A percentile compares a stretch with the other conserved stretches of the same genome.
Conservation (phyloP, 2,888 invertebrate genomes). For the Leucophora obtusa region DNA sequence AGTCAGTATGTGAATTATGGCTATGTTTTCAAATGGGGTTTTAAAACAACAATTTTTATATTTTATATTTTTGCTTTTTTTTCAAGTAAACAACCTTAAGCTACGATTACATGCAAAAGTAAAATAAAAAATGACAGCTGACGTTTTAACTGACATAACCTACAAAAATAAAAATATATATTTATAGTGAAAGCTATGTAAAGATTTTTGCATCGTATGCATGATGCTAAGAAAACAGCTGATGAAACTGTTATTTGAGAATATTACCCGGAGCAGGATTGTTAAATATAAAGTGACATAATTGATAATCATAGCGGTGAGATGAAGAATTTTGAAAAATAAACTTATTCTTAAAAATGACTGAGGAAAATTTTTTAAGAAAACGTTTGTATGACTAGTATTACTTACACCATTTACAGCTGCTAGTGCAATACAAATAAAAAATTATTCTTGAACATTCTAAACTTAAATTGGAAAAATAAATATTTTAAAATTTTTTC, state of each 20-base stretch:
- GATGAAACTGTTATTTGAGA: not conserved
- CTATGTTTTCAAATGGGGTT: not conserved
- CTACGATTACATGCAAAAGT: not conserved
- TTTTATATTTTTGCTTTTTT: not conserved
- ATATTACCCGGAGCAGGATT: not conserved
- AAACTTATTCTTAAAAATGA: not conserved
- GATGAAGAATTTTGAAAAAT: not conserved
- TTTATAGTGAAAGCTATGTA: conserved; percentile 11
- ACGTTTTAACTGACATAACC: conserved; percentile 35
- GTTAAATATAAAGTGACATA: not conserved
- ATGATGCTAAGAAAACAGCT: conserved; percentile 2
- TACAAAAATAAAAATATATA: not conserved
- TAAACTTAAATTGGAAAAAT: too few relatives aligned
- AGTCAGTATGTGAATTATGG: not conserved
- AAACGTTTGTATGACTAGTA: too few relatives aligned
- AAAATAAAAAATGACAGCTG: conserved; percentile 40
- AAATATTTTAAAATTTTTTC: too few relatives aligned
- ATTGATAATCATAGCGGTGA: not conserved
- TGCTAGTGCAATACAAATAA: too few relatives aligned
- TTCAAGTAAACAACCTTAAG: conserved; percentile 17
- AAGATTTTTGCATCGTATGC: conserved; percentile 2
- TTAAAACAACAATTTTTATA: not conserved
- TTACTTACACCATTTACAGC: too few relatives aligned
- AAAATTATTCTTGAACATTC: too few relatives aligned
- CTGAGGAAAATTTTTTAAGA: too few relatives aligned